A percentile compares a stretch with the other conserved stretches of the same genome.
phyloP scores from a whole-genome alignment of 2,797 vertebrate species.

The Emydoidea blandingii region DNA sequence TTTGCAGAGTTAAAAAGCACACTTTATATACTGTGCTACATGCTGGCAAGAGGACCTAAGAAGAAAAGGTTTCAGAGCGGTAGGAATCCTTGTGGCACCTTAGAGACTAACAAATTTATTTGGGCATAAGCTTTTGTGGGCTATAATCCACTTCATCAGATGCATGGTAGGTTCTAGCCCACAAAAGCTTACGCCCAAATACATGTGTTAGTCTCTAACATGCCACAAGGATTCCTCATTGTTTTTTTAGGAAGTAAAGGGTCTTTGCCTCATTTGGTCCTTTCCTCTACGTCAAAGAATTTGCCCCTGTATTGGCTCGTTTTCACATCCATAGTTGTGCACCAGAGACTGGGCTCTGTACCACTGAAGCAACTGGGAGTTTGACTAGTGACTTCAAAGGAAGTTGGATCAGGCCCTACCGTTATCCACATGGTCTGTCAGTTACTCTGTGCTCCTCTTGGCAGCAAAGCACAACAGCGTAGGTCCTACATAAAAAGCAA shows the following conservation, averaged over 20 bases:
- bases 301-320: neutral
- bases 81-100: no score
- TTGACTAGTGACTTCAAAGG: neutral
- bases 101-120: no score
- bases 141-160: no score
- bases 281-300: neutral
- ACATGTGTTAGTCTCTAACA: no score
- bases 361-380: neutral
- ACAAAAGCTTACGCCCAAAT: no score
- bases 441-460: rapidly evolving
- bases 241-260: neutral
- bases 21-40: neutral
- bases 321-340: neutral
- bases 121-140: no score
- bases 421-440: rapidly evolving
- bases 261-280: neutral
- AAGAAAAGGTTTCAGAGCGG: neutral
- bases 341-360: neutral
- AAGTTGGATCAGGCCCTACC: neutral
- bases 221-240: no score
- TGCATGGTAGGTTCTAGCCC: no score
- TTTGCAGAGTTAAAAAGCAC: no score
- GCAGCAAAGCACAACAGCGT: neutral
- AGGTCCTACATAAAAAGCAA: neutral
- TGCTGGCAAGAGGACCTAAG: rapidly evolving